These are phyloP conservation scores for Hydrozoanthus gracilis DNA, from an alignment of 92 coral and sea anemone genomes.

Conservation along the genomic window DNA sequence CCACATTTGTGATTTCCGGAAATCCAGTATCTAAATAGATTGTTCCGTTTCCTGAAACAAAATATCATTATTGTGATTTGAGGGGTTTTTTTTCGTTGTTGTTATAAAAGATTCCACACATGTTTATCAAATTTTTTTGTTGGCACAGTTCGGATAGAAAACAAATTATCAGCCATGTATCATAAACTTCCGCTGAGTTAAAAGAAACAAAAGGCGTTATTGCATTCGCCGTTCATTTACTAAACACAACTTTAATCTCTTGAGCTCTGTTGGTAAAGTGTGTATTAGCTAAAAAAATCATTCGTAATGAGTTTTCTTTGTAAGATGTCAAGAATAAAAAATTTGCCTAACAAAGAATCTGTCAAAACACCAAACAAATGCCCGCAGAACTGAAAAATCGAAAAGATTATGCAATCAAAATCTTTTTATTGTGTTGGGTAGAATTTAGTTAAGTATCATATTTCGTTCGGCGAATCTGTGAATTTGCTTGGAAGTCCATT, in stretches of 20 bases:
- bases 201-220: background rate
- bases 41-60: conserved; percentile 61
- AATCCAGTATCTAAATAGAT: conserved; percentile 55
- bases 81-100: background rate
- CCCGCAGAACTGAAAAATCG: conserved; percentile 28
- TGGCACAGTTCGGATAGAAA: background rate
- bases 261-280: conserved; percentile 30
- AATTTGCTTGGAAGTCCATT: conserved; percentile 50
- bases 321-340: conserved; percentile 19
- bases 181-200: background rate
- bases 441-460: conserved; percentile 48
- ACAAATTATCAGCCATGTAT: background rate
- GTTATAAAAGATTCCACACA: conserved; percentile 22
- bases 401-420: conserved; percentile 18
- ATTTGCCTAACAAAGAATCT: conserved; percentile 21
- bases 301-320: conserved; percentile 42
- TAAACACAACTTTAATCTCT: conserved; percentile 4
- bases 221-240: too few relatives aligned
- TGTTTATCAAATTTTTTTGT: background rate
- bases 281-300: conserved; percentile 19
- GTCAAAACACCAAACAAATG: conserved; percentile 17
- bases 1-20: conserved; percentile 43
- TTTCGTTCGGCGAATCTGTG: conserved; percentile 61
- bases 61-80: conserved; percentile 28
- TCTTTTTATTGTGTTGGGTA: conserved; percentile 33